These are phyloP conservation scores for Pithys albifrons DNA, from an alignment of 2,113 vertebrate genomes.

Conservation along the genomic window DNA sequence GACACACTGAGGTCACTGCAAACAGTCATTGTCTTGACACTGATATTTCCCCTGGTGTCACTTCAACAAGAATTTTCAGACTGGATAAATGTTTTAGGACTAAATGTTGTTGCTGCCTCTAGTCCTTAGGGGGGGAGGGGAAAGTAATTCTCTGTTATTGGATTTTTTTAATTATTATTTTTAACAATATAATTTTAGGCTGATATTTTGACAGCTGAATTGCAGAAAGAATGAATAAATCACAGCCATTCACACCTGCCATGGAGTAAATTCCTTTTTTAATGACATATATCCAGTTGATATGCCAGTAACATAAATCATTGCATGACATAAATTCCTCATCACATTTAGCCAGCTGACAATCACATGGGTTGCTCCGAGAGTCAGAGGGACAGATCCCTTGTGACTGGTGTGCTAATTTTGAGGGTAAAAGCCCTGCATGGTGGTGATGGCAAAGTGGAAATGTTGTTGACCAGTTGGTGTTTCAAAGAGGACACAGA, in stretches of 20 bases:
- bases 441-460: neutral
- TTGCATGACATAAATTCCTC: neutral
- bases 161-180: neutral
- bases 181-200: constrained; percentile 21
- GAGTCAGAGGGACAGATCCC: neutral
- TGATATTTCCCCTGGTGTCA: neutral
- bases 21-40: neutral
- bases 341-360: neutral
- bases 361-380: neutral
- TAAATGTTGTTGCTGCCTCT: neutral
- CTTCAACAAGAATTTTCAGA: neutral
- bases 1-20: neutral
- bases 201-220: constrained; percentile 39
- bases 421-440: neutral
- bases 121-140: neutral
- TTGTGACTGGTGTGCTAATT: neutral
- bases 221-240: constrained; percentile 44
- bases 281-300: neutral
- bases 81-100: neutral
- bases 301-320: constrained; percentile 20
- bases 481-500: neutral
- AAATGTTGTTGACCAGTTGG: neutral
- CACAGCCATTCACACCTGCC: constrained; percentile 34
- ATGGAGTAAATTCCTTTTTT: constrained; percentile 13
- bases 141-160: neutral